phyloP scores from a whole-genome alignment of 2,888 invertebrate genomes.

The Pseudococcus jackbeardsleyi region DNA sequence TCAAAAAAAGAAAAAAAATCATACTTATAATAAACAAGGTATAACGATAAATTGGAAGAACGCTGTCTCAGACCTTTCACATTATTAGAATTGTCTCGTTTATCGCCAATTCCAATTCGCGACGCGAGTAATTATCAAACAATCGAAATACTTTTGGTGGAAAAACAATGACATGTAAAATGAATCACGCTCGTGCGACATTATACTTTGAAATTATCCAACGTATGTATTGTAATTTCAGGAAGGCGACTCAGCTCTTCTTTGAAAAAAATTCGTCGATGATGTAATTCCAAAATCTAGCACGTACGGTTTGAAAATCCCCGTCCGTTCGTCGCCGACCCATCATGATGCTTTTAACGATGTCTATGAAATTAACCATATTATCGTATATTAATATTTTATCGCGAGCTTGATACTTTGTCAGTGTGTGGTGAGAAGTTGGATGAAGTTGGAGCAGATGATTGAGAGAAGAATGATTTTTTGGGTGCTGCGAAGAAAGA shows the following conservation, averaged over 20 bases:
- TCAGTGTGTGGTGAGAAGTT: background rate
- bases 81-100: background rate
- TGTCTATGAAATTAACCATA: background rate
- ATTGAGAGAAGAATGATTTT: no score
- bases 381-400: background rate
- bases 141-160: background rate
- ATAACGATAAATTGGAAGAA: background rate
- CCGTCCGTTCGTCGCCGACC: background rate
- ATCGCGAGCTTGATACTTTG: background rate
- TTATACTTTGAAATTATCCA: constrained; percentile 14
- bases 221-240: background rate
- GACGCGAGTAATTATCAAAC: background rate
- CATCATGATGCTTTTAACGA: background rate
- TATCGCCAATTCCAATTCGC: background rate
- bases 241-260: constrained; percentile 47
- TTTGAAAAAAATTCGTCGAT: constrained; percentile 40
- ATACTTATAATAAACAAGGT: background rate
- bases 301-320: background rate
- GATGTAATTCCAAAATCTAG: constrained; percentile 50
- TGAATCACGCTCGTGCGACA: constrained; percentile 33
- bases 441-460: no score
- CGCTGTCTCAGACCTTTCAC: constrained; percentile 27
- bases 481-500: no score
- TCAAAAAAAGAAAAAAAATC: no score
- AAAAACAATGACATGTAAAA: constrained; percentile 33